A percentile compares a stretch with the other conserved stretches of the same genome.
phyloP scores from a whole-genome alignment of 1,140 invertebrate genomes.

The Onthophagus taurus region DNA sequence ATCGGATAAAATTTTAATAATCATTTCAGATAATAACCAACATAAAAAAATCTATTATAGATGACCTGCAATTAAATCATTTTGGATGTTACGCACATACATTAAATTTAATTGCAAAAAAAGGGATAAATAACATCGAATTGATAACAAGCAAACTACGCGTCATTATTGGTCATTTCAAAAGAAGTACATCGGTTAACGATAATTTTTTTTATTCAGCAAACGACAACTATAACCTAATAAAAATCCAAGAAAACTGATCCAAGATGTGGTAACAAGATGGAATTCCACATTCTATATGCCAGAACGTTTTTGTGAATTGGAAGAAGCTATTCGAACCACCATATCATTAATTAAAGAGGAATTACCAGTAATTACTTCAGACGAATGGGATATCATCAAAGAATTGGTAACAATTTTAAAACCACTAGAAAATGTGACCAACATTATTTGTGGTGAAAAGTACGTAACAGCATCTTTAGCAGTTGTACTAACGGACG shows the following conservation, averaged over 20 bases:
- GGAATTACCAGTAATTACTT: conserved; percentile 12
- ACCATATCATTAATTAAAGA: conserved; percentile 18
- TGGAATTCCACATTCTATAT: conserved; percentile 35
- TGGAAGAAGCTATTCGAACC: conserved; percentile 19
- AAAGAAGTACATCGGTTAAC: no score
- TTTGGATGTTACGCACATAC: no score
- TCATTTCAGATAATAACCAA: no score
- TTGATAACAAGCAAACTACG: no score
- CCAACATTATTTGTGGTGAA: conserved; percentile 22
- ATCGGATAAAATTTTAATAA: no score
- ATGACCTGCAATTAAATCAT: no score
- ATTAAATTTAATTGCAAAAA: no score
- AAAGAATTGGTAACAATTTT: conserved; percentile 19
- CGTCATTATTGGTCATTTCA: no score
- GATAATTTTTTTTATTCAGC: no score
- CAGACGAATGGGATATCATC: conserved; percentile 23
- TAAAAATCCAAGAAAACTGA: conserved; percentile 17
- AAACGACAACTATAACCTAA: no score
- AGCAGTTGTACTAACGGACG: conserved; percentile 18
- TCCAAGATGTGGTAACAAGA: conserved; percentile 29
- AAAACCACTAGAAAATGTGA: conserved; percentile 25
- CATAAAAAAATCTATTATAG: no score
- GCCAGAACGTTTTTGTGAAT: conserved; percentile 29
- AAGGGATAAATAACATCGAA: no score
- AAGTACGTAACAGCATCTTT: conserved; percentile 23